Evolutionary conservation across 2,888 invertebrate species (phyloP).

Genomic region (Zaprionus lineosus): DNA sequence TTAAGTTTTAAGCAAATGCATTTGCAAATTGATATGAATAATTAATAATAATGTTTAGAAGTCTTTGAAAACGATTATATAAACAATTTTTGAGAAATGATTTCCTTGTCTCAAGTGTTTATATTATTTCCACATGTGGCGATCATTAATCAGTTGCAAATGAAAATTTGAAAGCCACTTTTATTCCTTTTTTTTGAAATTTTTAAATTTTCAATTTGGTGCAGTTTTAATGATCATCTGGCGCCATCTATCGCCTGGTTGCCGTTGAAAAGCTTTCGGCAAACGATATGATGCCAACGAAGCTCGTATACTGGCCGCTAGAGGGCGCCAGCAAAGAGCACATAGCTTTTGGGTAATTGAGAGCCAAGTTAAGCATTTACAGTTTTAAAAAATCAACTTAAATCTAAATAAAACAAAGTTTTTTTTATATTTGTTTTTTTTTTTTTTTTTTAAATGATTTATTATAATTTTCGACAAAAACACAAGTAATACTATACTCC

Average conservation of each 20-base stretch:
- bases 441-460: conserved; percentile 49
- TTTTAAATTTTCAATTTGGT: neutral
- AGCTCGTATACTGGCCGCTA: conserved; percentile 48
- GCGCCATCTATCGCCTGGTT: conserved; percentile 55
- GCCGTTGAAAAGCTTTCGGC: conserved; percentile 48
- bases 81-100: conserved; percentile 34
- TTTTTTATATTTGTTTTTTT: too few species aligned
- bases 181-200: too few species aligned
- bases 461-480: conserved; percentile 74
- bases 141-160: conserved; percentile 13
- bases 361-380: neutral
- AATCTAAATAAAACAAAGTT: too few species aligned
- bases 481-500: conserved; percentile 80
- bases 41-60: neutral
- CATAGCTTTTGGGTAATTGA: conserved; percentile 12
- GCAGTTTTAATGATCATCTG: conserved; percentile 18
- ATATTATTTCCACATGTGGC: conserved; percentile 11
- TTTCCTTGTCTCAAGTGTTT: conserved; percentile 20
- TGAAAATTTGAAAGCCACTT: too few species aligned
- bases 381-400: neutral
- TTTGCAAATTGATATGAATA: conserved; percentile 16
- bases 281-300: too few species aligned
- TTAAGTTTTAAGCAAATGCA: conserved; percentile 1
- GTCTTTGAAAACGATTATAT: conserved; percentile 31
- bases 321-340: conserved; percentile 39